These are phyloP conservation scores for Pomatostomus ruficeps DNA, from an alignment of 2,113 vertebrate genomes.

Conservation along the genomic window DNA sequence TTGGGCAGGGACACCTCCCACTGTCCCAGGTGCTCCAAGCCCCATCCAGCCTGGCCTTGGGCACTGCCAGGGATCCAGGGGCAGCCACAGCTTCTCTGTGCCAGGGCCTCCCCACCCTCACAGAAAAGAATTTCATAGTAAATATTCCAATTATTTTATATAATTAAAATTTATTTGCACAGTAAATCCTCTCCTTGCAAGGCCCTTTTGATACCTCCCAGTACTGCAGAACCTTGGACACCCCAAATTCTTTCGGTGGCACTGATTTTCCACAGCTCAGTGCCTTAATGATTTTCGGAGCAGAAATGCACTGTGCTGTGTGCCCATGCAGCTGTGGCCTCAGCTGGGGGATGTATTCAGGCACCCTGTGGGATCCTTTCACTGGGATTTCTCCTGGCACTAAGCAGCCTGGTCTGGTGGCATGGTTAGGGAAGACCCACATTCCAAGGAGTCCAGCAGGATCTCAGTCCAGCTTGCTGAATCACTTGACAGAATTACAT, in stretches of 20 bases:
- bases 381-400: neutral
- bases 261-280: neutral
- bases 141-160: neutral
- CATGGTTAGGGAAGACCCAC: neutral
- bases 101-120: neutral
- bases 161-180: neutral
- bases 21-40: fast-evolving
- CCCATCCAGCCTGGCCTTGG: neutral
- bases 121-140: neutral
- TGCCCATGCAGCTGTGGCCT: neutral
- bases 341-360: neutral
- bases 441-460: neutral
- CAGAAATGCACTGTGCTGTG: neutral
- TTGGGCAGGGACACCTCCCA: too few relatives aligned
- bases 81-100: neutral
- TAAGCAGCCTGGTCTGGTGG: neutral
- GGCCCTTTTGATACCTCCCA: neutral
- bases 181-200: neutral
- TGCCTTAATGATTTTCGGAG: neutral
- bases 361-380: neutral
- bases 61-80: neutral
- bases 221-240: neutral
- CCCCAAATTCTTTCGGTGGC: neutral
- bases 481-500: neutral
- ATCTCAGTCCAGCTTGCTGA: neutral